phyloP scores from a whole-genome alignment of 2,797 vertebrate genomes.

The Enteromius thamalakanensis region DNA sequence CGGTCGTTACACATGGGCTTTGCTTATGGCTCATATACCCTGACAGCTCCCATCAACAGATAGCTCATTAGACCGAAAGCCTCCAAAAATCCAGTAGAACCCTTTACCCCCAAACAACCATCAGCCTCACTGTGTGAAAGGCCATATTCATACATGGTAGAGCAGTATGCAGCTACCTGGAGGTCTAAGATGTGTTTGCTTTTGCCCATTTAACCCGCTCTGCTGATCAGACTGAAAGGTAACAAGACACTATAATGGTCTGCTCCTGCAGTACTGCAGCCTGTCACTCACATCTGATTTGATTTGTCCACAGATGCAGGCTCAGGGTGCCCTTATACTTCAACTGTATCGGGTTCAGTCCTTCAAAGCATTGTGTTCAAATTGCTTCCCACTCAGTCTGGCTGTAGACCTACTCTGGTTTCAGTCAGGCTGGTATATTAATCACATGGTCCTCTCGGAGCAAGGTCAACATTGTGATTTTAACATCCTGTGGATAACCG shows the following conservation, averaged over 20 bases:
- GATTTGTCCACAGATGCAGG: conserved; percentile 57
- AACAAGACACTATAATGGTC: conserved; percentile 58
- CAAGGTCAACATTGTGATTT: conserved; percentile 52
- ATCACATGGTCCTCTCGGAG: conserved; percentile 26
- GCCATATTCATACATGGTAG: not conserved
- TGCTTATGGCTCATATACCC: conserved; percentile 21
- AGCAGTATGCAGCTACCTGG: conserved; percentile 12
- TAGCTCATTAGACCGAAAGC: conserved; percentile 5
- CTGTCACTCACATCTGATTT: conserved; percentile 56
- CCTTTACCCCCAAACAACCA: not conserved
- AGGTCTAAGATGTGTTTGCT: conserved; percentile 39
- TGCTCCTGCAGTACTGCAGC: conserved; percentile 43
- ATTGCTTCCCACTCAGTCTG: conserved; percentile 39
- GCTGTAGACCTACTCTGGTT: conserved; percentile 47
- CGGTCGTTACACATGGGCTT: not conserved
- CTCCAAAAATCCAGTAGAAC: not conserved
- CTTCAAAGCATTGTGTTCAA: conserved; percentile 56
- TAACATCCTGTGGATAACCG: conserved; percentile 28
- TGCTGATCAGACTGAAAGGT: conserved; percentile 43
- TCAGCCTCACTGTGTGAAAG: conserved; percentile 11
- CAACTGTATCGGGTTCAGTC: conserved; percentile 60
- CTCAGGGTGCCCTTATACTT: conserved; percentile 50
- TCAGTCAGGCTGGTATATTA: conserved; percentile 30
- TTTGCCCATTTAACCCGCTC: conserved; percentile 41
- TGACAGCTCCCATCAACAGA: conserved; percentile 11